Evolutionary conservation across 2,797 vertebrate species (phyloP).

Genomic region (Agapornis canus): DNA sequence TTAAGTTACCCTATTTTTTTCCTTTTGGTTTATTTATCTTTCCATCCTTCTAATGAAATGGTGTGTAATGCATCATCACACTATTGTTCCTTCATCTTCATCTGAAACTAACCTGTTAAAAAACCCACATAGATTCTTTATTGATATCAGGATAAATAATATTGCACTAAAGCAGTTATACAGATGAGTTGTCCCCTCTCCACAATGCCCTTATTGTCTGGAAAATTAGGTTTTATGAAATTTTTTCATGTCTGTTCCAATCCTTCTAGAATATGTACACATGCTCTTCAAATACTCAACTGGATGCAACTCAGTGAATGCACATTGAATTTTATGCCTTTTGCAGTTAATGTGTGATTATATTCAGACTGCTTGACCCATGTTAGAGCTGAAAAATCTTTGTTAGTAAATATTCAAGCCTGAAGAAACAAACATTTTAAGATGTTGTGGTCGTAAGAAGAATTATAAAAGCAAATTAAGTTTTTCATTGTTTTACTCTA

Average conservation of each 20-base stretch:
- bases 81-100: not conserved
- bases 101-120: not conserved
- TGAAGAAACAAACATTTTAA: not conserved
- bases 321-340: not conserved
- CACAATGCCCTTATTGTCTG: not conserved
- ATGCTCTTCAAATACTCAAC: not conserved
- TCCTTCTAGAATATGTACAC: not conserved
- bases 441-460: constrained; percentile 9
- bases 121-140: not conserved
- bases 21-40: not conserved
- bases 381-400: not conserved
- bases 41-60: not conserved
- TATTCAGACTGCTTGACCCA: constrained; percentile 35
- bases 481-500: not conserved
- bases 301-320: not conserved
- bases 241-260: not conserved
- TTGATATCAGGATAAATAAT: not conserved
- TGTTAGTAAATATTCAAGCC: not conserved
- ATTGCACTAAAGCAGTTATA: not conserved
- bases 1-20: not conserved
- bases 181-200: not conserved
- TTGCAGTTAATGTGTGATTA: not conserved
- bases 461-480: not conserved
- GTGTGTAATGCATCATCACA: not conserved
- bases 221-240: not conserved